phyloP scores from a whole-genome alignment of 2,113 vertebrate species.

The Pyxicephalus adspersus region DNA sequence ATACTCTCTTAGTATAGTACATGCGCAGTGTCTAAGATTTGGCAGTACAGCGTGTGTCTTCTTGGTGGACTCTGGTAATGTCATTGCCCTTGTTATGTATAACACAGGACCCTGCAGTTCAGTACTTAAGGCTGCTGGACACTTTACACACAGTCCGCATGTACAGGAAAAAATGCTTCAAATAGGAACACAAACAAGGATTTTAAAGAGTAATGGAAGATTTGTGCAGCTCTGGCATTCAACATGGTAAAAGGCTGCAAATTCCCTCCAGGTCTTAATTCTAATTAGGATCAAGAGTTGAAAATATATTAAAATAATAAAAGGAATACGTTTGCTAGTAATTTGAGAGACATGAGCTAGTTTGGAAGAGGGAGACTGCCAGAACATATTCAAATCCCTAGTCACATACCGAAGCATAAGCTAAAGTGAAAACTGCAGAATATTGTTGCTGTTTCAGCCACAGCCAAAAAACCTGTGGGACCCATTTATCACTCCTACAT shows the following conservation, averaged over 20 bases:
- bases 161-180: conserved; percentile 39
- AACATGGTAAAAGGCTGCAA: conserved; percentile 46
- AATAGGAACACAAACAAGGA: conserved; percentile 47
- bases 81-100: conserved; percentile 36
- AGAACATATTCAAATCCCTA: conserved; percentile 50
- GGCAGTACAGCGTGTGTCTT: conserved; percentile 37
- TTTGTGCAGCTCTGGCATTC: conserved; percentile 46
- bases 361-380: conserved; percentile 36
- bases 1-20: conserved; percentile 11
- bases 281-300: conserved; percentile 51
- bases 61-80: conserved; percentile 33
- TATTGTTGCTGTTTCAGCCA: conserved; percentile 50
- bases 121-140: conserved; percentile 37
- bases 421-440: conserved; percentile 56
- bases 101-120: conserved; percentile 31
- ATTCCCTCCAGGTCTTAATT: conserved; percentile 53
- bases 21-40: conserved; percentile 42
- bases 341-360: conserved; percentile 52
- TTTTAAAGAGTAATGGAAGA: conserved; percentile 41
- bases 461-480: conserved; percentile 46
- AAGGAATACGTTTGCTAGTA: conserved; percentile 45
- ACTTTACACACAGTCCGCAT: conserved; percentile 41
- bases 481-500: conserved; percentile 52
- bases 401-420: conserved; percentile 49
- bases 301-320: conserved; percentile 55